These are phyloP conservation scores for Epinotia brunnichana DNA, from an alignment of 2,888 invertebrate genomes.

Conservation along the genomic window DNA sequence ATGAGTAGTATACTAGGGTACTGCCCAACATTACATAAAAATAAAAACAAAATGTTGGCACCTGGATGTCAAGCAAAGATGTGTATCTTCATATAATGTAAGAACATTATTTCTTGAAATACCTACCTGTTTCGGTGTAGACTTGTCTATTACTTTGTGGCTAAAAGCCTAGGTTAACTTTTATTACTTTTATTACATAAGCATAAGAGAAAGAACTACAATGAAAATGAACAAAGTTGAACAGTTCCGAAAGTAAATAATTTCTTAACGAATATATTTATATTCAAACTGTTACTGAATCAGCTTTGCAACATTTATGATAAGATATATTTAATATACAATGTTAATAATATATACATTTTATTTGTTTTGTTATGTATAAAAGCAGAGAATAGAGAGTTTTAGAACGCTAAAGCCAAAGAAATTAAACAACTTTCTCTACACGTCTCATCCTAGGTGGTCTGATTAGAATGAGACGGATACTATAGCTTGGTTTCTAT, in stretches of 20 bases:
- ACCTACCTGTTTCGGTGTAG: neutral
- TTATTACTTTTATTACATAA: neutral
- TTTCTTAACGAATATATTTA: too few relatives aligned
- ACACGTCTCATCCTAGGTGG: too few relatives aligned
- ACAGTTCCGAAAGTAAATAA: neutral
- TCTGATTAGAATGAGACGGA: too few relatives aligned
- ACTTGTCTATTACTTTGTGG: neutral
- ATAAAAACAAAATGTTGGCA: too few relatives aligned
- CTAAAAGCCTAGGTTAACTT: too few relatives aligned
- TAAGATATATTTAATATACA: constrained; percentile 39
- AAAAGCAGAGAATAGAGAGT: constrained; percentile 13
- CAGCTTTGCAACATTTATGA: neutral
- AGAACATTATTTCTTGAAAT: too few relatives aligned
- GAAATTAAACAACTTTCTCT: neutral
- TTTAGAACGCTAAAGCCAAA: neutral
- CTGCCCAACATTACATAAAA: too few relatives aligned
- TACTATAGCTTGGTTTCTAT: too few relatives aligned
- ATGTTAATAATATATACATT: constrained; percentile 44
- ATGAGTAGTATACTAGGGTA: too few relatives aligned
- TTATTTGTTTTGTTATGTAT: constrained; percentile 51
- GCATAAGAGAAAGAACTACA: neutral
- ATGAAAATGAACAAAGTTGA: neutral
- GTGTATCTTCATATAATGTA: neutral
- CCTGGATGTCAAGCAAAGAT: neutral
- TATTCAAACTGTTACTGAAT: too few relatives aligned